Evolutionary conservation across 2,888 invertebrate species (phyloP), one percentile per base, ranked within the genome.

Genomic region (Archips xylosteana): DNA sequence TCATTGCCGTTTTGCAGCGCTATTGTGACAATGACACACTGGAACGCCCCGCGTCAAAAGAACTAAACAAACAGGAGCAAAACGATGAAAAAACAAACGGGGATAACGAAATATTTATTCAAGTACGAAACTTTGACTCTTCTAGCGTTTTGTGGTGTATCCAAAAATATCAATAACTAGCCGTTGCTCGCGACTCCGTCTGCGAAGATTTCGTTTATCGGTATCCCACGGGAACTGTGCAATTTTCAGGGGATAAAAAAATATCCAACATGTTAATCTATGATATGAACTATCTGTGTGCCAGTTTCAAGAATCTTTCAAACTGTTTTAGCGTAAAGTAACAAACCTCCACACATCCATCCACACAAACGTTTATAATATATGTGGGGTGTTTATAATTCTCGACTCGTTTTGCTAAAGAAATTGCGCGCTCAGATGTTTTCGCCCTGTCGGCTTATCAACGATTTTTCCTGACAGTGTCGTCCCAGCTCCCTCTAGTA

Each of bases 1-100:
- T 57, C 57, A 57, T 32, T 32, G 57, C 57, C 6, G 57, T 57
- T 57, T 57, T 57, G 23, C 57, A 23, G 57, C 57, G 23, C 57
- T 57, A 57, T 32, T 57, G 57, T 57, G 57, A 57, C 57, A 57
- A 32, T 32, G 57, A 57, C 57, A 57, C 32, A 23, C 23, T 54
- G 57, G 32, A 57, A 32, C 57, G 32, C 9, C 32, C 57, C 3
- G 15, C 51, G 57, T 57, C 32, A 57, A 57, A 57, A 32, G 23
- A 57, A 32, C 57, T 32, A 12, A 23, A 15, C 54, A 10, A 57
- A 32, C 57, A 32, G 12, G 54, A 32, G 32, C 12, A 32, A 10
- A 32, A 57, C 54, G 23, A 3, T 57, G 57, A 32, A 32, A 57
- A 57, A 57, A 57, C 12, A 57, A 57, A 57, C 32, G 32, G 57